These are phyloP conservation scores for Epicauta chinensis DNA, from an alignment of 1,140 invertebrate genomes.

Conservation along the genomic window DNA sequence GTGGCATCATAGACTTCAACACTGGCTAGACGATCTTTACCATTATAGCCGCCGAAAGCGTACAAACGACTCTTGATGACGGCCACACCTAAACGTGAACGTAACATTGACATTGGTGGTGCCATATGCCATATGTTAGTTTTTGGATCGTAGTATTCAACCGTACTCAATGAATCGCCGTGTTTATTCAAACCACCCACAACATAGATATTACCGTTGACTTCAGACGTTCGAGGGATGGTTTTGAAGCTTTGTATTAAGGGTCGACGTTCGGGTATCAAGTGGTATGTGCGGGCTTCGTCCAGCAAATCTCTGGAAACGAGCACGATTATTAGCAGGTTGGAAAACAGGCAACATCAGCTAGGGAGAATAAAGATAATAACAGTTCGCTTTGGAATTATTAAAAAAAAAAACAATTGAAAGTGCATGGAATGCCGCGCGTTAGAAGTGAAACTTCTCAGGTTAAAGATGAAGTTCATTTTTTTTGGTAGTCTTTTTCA, in stretches of 20 bases:
- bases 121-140: constrained; percentile 67
- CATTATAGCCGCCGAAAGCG: constrained; percentile 76
- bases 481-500: too few species aligned
- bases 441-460: too few species aligned
- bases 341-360: too few species aligned
- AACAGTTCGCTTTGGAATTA: too few species aligned
- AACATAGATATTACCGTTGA: constrained; percentile 77
- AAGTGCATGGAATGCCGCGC: too few species aligned
- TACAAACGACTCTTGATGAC: constrained; percentile 70
- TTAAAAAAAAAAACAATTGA: too few species aligned
- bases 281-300: constrained; percentile 77
- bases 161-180: constrained; percentile 79
- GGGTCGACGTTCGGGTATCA: constrained; percentile 75
- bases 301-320: constrained; percentile 66
- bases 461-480: too few species aligned
- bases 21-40: constrained; percentile 72
- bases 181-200: constrained; percentile 82
- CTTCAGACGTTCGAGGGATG: constrained; percentile 67
- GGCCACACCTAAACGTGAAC: constrained; percentile 79
- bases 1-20: constrained; percentile 82
- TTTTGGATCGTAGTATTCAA: constrained; percentile 79
- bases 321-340: background rate
- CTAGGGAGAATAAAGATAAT: too few species aligned
- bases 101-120: constrained; percentile 78
- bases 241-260: constrained; percentile 71